These are phyloP conservation scores for Luperina testacea DNA, from an alignment of 2,888 invertebrate species.

Conservation along the genomic window DNA sequence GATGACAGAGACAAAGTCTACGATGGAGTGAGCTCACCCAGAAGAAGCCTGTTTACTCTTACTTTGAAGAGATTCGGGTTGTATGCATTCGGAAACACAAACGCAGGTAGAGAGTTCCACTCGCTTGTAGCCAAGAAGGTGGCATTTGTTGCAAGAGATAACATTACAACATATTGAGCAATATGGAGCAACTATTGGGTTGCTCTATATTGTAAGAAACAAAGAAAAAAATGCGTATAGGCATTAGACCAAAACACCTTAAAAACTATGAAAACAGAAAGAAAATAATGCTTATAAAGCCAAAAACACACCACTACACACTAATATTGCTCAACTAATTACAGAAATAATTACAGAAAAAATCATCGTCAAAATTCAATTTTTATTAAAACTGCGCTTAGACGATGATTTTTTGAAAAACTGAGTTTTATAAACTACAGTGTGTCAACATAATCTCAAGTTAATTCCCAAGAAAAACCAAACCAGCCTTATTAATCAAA, in stretches of 20 bases:
- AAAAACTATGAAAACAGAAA: neutral
- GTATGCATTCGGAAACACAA: too few species aligned
- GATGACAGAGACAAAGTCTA: too few species aligned
- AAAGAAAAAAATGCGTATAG: neutral
- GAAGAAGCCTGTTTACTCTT: too few species aligned
- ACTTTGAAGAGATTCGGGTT: too few species aligned
- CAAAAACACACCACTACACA: neutral
- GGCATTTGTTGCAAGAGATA: neutral
- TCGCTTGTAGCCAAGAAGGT: neutral
- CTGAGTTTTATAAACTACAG: neutral
- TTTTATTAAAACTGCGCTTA: too few species aligned
- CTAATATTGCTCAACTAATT: too few species aligned
- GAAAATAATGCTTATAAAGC: neutral
- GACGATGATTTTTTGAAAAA: too few species aligned
- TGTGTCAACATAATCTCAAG: constrained; percentile 39
- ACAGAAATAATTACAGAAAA: too few species aligned
- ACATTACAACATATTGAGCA: neutral
- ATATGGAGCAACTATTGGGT: neutral
- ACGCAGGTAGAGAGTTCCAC: too few species aligned
- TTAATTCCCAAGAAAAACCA: constrained; percentile 52
- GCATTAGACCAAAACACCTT: neutral
- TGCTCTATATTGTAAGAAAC: neutral
- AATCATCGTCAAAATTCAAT: too few species aligned
- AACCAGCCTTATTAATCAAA: constrained; percentile 73
- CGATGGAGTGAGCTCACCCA: too few species aligned